Conservation (phyloP, 2,113 vertebrate species). For the Ctenodactylus gundi region DNA sequence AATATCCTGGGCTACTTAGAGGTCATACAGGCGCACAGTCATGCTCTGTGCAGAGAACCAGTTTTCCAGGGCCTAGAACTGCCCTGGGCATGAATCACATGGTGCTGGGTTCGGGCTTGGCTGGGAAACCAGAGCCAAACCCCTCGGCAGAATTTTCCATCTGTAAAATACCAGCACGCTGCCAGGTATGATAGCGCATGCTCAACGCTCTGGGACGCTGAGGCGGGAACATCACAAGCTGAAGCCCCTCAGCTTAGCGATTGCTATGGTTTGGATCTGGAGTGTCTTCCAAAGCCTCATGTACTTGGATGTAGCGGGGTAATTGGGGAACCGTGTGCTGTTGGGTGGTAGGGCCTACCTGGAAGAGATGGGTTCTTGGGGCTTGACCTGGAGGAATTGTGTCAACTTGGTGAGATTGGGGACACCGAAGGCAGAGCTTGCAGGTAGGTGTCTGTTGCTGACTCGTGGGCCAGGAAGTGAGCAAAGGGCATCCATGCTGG, state of each 20-base stretch:
- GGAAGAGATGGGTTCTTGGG: no score
- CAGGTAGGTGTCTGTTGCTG: no score
- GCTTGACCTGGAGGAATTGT: no score
- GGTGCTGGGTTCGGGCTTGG: not conserved
- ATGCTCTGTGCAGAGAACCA: not conserved
- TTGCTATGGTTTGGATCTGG: no score
- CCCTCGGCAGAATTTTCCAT: not conserved
- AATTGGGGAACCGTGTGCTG: no score
- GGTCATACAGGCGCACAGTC: accelerated
- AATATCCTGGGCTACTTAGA: not conserved
- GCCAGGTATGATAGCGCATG: not conserved
- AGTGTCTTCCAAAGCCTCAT: no score
- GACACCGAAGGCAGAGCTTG: no score
- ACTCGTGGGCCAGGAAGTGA: no score
- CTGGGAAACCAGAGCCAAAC: not conserved
- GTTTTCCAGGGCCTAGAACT: not conserved
- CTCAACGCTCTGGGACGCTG: not conserved
- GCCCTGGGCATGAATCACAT: not conserved
- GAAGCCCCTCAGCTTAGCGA: not conserved
- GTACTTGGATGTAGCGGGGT: no score
- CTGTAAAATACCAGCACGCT: not conserved
- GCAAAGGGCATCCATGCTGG: no score
- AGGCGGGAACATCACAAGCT: not conserved
- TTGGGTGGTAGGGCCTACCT: no score
- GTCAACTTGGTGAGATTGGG: no score